These are phyloP conservation scores for Pemphigus obesinymphae DNA, from an alignment of 1,140 invertebrate genomes.

Conservation along the genomic window DNA sequence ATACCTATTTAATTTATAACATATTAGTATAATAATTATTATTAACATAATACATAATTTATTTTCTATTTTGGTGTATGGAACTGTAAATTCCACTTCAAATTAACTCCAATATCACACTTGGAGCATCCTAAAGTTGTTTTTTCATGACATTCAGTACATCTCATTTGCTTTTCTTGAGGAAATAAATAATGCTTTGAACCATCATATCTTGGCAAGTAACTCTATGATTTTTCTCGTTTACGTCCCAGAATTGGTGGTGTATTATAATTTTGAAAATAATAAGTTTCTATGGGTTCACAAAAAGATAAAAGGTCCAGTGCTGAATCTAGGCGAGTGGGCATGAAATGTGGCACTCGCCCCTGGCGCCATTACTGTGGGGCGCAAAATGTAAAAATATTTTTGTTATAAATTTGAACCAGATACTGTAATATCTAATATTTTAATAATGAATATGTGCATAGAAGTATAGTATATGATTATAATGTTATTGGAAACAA, in stretches of 20 bases:
- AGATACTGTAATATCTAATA: too few relatives aligned
- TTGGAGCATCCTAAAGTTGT: background rate
- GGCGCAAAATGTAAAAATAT: too few relatives aligned
- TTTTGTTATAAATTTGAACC: too few relatives aligned
- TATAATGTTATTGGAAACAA: too few relatives aligned
- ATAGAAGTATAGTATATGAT: too few relatives aligned
- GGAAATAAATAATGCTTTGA: background rate
- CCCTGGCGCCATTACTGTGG: too few relatives aligned
- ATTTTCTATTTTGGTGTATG: background rate
- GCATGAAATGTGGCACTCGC: too few relatives aligned
- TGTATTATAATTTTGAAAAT: background rate
- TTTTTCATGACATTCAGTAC: background rate
- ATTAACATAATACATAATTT: too few relatives aligned
- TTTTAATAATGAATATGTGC: too few relatives aligned
- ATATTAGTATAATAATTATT: too few relatives aligned
- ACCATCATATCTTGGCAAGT: constrained; percentile 2
- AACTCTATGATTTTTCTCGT: background rate
- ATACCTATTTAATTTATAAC: too few relatives aligned
- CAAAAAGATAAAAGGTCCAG: background rate
- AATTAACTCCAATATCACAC: background rate
- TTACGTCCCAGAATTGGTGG: background rate
- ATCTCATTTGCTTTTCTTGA: constrained; percentile 16
- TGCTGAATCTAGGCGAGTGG: too few relatives aligned
- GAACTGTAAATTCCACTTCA: background rate
- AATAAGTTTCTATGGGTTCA: background rate